phyloP scores from a whole-genome alignment of 2,797 vertebrate species.

The Paratrypauchen microcephalus region DNA sequence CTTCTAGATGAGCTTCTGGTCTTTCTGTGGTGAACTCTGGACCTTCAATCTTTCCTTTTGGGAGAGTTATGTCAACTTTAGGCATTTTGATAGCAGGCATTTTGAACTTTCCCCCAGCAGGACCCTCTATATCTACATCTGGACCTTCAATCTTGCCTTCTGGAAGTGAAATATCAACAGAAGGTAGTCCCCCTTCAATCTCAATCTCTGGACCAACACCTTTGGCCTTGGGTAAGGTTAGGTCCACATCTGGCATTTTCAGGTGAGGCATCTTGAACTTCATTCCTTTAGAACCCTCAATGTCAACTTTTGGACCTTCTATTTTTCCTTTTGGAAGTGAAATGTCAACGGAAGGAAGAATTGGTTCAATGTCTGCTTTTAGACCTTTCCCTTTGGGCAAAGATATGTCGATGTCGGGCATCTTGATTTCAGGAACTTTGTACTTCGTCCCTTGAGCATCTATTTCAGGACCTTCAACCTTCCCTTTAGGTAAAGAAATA shows the following conservation, averaged over 20 bases:
- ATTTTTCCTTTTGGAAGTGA: constrained; percentile 55
- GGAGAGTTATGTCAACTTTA: not conserved
- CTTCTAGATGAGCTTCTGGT: constrained; percentile 27
- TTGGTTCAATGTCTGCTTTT: constrained; percentile 22
- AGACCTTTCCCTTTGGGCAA: constrained; percentile 48
- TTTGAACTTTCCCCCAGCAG: constrained; percentile 23
- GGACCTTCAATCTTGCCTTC: constrained; percentile 30
- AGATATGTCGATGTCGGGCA: constrained; percentile 56
- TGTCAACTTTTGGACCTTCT: constrained; percentile 36
- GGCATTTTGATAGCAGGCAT: too few species aligned
- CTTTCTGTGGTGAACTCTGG: constrained; percentile 27
- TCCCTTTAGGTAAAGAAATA: not conserved
- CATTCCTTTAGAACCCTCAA: constrained; percentile 2
- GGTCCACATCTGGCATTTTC: constrained; percentile 42
- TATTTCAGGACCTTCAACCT: too few species aligned
- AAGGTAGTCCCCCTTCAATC: constrained; percentile 36
- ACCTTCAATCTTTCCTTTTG: constrained; percentile 50
- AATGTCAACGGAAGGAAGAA: constrained; percentile 60
- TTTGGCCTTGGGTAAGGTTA: constrained; percentile 54
- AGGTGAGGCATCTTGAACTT: constrained; percentile 50
- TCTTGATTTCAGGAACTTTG: too few species aligned
- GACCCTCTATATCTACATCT: constrained; percentile 25
- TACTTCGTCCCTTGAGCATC: too few species aligned
- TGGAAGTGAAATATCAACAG: constrained; percentile 59
- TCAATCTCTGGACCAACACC: constrained; percentile 25